These are phyloP conservation scores for Chorisops tibialis DNA, from an alignment of 2,888 invertebrate genomes.

Conservation along the genomic window DNA sequence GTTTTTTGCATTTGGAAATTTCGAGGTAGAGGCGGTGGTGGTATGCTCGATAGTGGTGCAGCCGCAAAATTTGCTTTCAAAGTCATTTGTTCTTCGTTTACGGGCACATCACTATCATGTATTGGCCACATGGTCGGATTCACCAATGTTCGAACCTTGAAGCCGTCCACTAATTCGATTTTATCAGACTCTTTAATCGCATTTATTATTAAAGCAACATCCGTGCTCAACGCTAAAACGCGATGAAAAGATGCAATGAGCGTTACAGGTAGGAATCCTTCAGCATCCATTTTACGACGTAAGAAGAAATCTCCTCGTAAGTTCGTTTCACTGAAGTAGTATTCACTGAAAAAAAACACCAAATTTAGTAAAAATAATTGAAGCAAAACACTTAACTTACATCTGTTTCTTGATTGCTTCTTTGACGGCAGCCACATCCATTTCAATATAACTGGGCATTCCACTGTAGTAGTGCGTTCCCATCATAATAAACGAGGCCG, in stretches of 20 bases:
- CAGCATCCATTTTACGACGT: conserved; percentile 91
- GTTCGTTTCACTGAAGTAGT: conserved; percentile 98
- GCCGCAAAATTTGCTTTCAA: conserved; percentile 13
- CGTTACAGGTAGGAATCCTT: conserved; percentile 90
- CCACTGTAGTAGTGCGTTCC: conserved; percentile 52
- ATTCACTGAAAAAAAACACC: conserved; percentile 72
- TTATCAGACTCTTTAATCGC: conserved; percentile 82
- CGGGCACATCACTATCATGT: conserved; percentile 40
- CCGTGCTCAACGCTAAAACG: conserved; percentile 81
- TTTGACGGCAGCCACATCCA: conserved; percentile 62
- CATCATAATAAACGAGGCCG: conserved; percentile 40
- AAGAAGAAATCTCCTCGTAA: conserved; percentile 93
- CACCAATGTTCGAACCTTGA: conserved; percentile 78
- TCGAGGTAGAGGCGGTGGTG: conserved; percentile 16
- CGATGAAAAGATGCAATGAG: conserved; percentile 95
- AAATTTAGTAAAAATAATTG: not conserved
- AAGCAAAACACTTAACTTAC: conserved; percentile 57
- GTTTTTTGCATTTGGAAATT: conserved; percentile 28
- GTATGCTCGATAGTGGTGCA: conserved; percentile 12
- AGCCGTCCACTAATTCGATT: conserved; percentile 73
- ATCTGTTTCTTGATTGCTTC: conserved; percentile 87
- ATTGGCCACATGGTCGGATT: conserved; percentile 90
- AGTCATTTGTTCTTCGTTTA: conserved; percentile 28
- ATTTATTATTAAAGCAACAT: conserved; percentile 77
- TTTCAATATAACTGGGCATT: conserved; percentile 48